Evolutionary conservation across 2,113 vertebrate genomes (phyloP).

Genomic region (Eclectus roratus): DNA sequence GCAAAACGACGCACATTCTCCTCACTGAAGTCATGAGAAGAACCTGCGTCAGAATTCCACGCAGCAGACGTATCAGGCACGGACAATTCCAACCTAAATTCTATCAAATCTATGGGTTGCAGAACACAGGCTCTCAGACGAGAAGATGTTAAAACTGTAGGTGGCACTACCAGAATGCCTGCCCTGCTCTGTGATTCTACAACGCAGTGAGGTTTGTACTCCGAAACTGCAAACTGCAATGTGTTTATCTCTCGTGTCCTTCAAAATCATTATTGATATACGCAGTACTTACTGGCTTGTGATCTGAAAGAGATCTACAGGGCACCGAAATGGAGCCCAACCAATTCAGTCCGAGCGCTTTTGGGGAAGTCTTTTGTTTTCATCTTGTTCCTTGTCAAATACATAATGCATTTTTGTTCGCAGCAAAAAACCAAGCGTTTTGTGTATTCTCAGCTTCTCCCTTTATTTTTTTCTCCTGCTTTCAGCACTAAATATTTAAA

Average conservation of each 20-base stretch:
- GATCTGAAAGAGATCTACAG: conserved; percentile 66
- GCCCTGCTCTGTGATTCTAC: background rate
- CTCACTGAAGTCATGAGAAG: background rate
- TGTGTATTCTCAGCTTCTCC: conserved; percentile 45
- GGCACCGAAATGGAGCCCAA: conserved; percentile 52
- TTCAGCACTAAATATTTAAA: conserved; percentile 75
- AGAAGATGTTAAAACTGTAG: background rate
- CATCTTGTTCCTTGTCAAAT: conserved; percentile 67
- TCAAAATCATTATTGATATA: conserved; percentile 61
- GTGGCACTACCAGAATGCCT: conserved; percentile 1
- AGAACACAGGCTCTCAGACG: background rate
- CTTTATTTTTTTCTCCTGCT: conserved; percentile 3
- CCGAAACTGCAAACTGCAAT: conserved; percentile 45
- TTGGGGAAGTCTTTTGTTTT: conserved; percentile 64
- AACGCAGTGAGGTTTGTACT: conserved; percentile 34
- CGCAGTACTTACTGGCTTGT: conserved; percentile 39
- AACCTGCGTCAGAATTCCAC: background rate
- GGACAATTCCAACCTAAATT: background rate
- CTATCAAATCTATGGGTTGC: background rate
- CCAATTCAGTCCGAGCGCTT: conserved; percentile 42
- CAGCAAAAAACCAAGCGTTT: conserved; percentile 67
- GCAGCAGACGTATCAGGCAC: background rate
- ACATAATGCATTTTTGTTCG: conserved; percentile 68
- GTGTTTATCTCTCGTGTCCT: conserved; percentile 39
- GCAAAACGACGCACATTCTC: background rate